These are phyloP conservation scores for Calidris pugnax DNA, from an alignment of 2,113 vertebrate species.

Conservation along the genomic window DNA sequence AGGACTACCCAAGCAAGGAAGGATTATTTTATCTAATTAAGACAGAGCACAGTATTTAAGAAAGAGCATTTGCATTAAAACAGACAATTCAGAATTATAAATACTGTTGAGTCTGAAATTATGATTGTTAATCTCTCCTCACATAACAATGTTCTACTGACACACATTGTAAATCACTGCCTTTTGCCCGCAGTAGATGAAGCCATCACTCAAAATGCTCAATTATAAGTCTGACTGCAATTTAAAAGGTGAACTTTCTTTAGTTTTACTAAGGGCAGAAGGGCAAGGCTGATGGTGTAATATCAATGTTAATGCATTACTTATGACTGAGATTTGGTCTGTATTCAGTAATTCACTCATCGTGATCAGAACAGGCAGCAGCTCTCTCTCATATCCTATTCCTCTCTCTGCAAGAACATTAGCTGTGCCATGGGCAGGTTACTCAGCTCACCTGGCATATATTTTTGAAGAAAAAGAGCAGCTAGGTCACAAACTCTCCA, in stretches of 20 bases:
- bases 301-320: neutral
- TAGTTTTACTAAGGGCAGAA: neutral
- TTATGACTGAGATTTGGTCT: neutral
- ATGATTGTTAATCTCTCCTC: constrained; percentile 63
- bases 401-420: neutral
- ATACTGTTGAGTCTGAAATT: constrained; percentile 72
- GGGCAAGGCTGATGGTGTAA: constrained; percentile 2
- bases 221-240: constrained; percentile 18
- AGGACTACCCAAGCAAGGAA: constrained; percentile 62
- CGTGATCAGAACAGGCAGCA: neutral
- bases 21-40: constrained; percentile 76
- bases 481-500: neutral
- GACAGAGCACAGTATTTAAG: constrained; percentile 64
- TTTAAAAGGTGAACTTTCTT: constrained; percentile 23
- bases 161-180: constrained; percentile 49
- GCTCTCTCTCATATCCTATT: neutral
- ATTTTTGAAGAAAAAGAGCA: neutral
- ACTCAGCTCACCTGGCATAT: neutral
- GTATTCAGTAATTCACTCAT: neutral
- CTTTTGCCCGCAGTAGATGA: constrained; percentile 1
- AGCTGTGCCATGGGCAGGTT: neutral
- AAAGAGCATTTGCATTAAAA: constrained; percentile 68
- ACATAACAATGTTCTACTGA: constrained; percentile 30
- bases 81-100: constrained; percentile 67
- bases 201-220: constrained; percentile 36